phyloP scores from a whole-genome alignment of 2,113 vertebrate species.

The Melanostigma gelatinosum region DNA sequence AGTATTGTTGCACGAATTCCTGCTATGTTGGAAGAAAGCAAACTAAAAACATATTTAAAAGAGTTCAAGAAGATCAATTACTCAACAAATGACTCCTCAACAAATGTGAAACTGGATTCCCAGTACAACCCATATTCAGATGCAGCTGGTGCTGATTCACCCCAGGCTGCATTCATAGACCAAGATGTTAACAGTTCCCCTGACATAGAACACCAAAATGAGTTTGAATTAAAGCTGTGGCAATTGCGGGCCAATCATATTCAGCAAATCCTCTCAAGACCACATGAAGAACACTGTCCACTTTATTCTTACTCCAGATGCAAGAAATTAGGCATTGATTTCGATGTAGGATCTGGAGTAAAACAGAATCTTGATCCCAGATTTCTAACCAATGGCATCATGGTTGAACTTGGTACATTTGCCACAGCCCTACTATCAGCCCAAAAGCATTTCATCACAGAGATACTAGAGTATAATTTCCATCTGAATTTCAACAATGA shows the following conservation, averaged over 20 bases:
- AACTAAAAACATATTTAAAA: neutral
- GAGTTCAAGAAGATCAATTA: rapidly evolving
- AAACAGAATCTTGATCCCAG: constrained; percentile 36
- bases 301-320: constrained; percentile 47
- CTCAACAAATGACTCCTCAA: neutral
- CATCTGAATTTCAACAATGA: constrained; percentile 31
- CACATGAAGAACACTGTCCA: constrained; percentile 41
- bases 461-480: constrained; percentile 51
- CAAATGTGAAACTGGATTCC: neutral
- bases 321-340: constrained; percentile 47
- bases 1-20: constrained; percentile 7
- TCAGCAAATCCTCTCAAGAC: constrained; percentile 25
- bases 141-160: neutral
- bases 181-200: neutral
- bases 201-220: neutral
- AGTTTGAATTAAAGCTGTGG: constrained; percentile 19
- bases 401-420: constrained; percentile 47
- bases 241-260: constrained; percentile 13
- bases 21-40: neutral
- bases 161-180: neutral
- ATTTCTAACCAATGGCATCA: constrained; percentile 48
- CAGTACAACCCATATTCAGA: neutral
- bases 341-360: constrained; percentile 36
- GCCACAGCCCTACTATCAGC: constrained; percentile 10
- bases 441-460: constrained; percentile 36